Base-by-base conservation (phyloP, 2,113 vertebrate genomes). In the Miniopterus natalensis region DNA sequence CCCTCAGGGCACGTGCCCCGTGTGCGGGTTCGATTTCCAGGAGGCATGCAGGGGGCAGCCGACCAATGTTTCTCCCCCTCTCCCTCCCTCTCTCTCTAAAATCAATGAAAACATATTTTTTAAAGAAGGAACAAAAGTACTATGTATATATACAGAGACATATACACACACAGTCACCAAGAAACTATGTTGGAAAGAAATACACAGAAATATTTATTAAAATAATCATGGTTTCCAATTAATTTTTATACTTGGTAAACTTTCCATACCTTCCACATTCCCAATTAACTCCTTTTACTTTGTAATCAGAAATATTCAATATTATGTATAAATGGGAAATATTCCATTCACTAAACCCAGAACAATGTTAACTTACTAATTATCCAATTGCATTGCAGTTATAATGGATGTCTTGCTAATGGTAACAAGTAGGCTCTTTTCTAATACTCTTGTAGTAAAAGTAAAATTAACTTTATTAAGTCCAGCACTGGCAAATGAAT, bases 401-500 rank as follows among this genome's bases (percentile, higher is more conserved):
- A 92, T 65, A 88, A 85, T 29, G 8, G 7, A 36, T 85, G 11
- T 47, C 15, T 81, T 51, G 0, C 1, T 70, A 77, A 96, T 81
- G 25, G 18, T 81, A 88, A 70, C 13, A 84, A 73, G 27, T 74
- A 71, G 21, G 7, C 9, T 85, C 20, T 92, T 87, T 66, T 73
- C 36, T 70, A 47, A 29, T 74, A 10, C 2, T 84, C 40, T 89
- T 42, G 2, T 55, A 11, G 13, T 71, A 70, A 83, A 87, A 83
- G 55, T 77, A 47, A 91, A 74, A 80, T 74, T 51, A 74, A 71
- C 18, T 94, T 90, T 27, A 10, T 25, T 74, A 95, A 74, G 85
- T 84, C 51, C 13, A 94, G 36, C 13, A 88, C 21, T 63, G 63
- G 55, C 14, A 88, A 95, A 36, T 36, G 13, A 88, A 45, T 94